These are phyloP conservation scores for Perithous albicinctus DNA, from an alignment of 2,888 invertebrate genomes.

Conservation along the genomic window DNA sequence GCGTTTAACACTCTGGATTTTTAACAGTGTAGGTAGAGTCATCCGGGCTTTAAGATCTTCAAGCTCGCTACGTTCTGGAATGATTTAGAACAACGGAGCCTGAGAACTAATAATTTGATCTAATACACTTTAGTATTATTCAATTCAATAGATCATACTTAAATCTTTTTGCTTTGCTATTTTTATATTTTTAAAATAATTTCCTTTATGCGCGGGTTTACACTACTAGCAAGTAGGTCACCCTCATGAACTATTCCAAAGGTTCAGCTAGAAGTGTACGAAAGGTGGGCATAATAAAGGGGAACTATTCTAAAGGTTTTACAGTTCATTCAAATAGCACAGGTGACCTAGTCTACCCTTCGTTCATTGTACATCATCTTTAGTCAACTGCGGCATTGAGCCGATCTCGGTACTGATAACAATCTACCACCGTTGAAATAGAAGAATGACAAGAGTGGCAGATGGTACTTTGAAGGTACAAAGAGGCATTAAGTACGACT, in stretches of 20 bases:
- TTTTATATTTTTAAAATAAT: too few species aligned
- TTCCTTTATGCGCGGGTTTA: too few species aligned
- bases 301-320: neutral
- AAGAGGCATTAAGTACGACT: conserved; percentile 44
- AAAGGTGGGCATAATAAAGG: neutral
- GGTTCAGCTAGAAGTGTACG: neutral
- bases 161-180: too few species aligned
- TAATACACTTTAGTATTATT: too few species aligned
- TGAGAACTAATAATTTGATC: too few species aligned
- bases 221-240: too few species aligned
- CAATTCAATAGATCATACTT: too few species aligned
- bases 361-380: conserved; percentile 29
- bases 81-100: too few species aligned
- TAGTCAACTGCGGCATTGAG: conserved; percentile 29
- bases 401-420: conserved; percentile 47
- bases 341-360: neutral
- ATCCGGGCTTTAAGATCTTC: too few species aligned
- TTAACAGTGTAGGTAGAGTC: too few species aligned
- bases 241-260: neutral
- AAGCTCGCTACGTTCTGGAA: too few species aligned
- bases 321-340: neutral
- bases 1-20: too few species aligned
- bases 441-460: conserved; percentile 38
- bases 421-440: conserved; percentile 22
- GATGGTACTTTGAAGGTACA: conserved; percentile 46